Evolutionary conservation across 2,113 vertebrate species (phyloP).

Genomic region (Pseudorectes ferrugineus): DNA sequence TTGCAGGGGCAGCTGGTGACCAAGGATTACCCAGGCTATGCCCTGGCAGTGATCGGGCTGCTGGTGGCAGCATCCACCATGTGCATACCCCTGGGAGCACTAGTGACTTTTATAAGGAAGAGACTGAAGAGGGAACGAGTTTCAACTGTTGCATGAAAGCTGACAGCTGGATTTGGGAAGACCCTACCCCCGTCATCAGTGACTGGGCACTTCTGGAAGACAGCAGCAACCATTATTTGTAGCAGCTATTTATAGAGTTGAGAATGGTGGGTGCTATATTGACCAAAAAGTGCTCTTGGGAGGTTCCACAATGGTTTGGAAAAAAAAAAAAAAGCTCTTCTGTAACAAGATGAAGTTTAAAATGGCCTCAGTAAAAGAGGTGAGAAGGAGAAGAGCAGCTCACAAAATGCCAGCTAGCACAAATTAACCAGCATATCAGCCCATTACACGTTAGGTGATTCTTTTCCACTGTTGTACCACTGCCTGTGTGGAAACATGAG

Average conservation of each 20-base stretch:
- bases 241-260: not conserved
- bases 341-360: not conserved
- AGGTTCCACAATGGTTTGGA: not conserved
- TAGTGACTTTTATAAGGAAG: constrained; percentile 67
- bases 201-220: not conserved
- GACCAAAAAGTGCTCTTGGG: constrained; percentile 14
- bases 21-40: constrained; percentile 79
- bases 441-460: not conserved
- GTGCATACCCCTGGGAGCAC: constrained; percentile 83
- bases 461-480: not conserved
- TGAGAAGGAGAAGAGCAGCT: not conserved
- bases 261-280: not conserved
- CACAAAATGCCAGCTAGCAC: not conserved
- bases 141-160: not conserved
- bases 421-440: not conserved
- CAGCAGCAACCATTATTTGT: not conserved
- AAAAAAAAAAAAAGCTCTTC: not conserved
- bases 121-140: constrained; percentile 26
- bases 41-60: constrained; percentile 80
- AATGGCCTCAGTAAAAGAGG: not conserved
- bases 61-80: constrained; percentile 78
- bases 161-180: not conserved
- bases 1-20: constrained; percentile 83
- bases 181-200: not conserved
- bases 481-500: not conserved